Conservation (phyloP, 2,888 invertebrate genomes). For the Morpho achilles region DNA sequence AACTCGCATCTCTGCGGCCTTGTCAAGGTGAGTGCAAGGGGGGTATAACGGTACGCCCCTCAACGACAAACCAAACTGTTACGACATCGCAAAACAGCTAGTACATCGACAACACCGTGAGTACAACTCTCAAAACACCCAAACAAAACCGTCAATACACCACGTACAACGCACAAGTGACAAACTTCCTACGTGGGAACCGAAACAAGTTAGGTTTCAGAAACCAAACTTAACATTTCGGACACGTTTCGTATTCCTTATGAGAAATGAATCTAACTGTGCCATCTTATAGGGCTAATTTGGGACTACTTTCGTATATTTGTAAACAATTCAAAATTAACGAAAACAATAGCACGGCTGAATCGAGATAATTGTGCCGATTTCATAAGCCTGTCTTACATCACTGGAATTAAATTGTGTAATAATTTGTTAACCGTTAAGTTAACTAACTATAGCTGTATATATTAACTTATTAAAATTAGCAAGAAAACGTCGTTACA, state of each 20-base stretch:
- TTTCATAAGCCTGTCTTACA: constrained; percentile 27
- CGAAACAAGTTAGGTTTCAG: constrained; percentile 62
- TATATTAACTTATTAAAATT: neutral
- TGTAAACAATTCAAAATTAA: constrained; percentile 46
- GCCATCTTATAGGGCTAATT: constrained; percentile 33
- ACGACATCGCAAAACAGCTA: constrained; percentile 38
- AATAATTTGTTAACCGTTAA: neutral
- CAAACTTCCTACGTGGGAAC: constrained; percentile 38
- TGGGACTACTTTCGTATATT: constrained; percentile 33
- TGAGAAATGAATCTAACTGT: constrained; percentile 59
- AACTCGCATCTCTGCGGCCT: constrained; percentile 75
- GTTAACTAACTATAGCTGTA: no score
- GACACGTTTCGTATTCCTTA: constrained; percentile 52
- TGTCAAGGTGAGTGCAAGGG: constrained; percentile 76
- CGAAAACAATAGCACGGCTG: constrained; percentile 13
- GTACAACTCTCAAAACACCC: constrained; percentile 16
- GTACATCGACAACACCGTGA: constrained; percentile 41
- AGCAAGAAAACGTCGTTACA: neutral
- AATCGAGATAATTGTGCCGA: constrained; percentile 10
- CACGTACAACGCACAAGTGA: constrained; percentile 22
- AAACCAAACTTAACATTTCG: constrained; percentile 53
- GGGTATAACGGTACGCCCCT: constrained; percentile 65
- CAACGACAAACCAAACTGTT: constrained; percentile 38
- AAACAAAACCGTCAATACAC: constrained; percentile 40
- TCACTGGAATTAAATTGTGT: constrained; percentile 28